Evolutionary conservation across 2,888 invertebrate genomes (phyloP), one percentile per base, ranked within the genome.

Genomic region (Chloroclystis v-ata): DNA sequence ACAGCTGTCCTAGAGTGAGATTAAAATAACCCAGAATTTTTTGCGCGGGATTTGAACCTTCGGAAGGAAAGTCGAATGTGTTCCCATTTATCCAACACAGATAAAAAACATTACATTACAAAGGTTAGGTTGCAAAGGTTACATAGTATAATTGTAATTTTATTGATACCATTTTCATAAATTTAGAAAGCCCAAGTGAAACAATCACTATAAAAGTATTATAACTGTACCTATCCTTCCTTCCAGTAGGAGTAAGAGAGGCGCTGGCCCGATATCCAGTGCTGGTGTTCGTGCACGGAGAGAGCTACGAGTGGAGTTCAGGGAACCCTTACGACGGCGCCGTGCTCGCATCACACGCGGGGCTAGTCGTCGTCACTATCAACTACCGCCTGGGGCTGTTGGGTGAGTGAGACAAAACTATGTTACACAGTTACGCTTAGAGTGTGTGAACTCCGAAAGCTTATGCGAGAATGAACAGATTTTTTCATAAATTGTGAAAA

Each of bases 281-380:
- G 47, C 90, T 98, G 78, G 96, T 98, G 43, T 97, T 97, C 89
- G 94, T 98, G 50, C 98, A 98, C 72, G 98, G 98, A 2, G 93
- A 95, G 79, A 97, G 97, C 67, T 98, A 97, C 59, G 97, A 98
- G 77, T 98, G 97, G 95, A 97, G 97, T 77, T 96, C 97, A 35
- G 99, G 99, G 43, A 99, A 98, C 86, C 96, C 98, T 0, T 99
- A 98, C 89, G 99, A 99, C 75, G 99, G 97, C 43, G 94, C 96
- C 43, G 96, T 98, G 25, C 90, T 99, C 55, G 95, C 99, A 28
- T 96, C 97, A 63, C 97, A 96, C 74, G 98, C 95, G 6, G 94
- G 94, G 57, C 91, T 96, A 65, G 93, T 96, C 59, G 95, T 96
- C 56, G 95, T 96, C 75, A 96, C 96, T 86, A 91, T 95, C 75